Base-by-base conservation (phyloP, 2,113 vertebrate genomes). In the Chauna torquata region DNA sequence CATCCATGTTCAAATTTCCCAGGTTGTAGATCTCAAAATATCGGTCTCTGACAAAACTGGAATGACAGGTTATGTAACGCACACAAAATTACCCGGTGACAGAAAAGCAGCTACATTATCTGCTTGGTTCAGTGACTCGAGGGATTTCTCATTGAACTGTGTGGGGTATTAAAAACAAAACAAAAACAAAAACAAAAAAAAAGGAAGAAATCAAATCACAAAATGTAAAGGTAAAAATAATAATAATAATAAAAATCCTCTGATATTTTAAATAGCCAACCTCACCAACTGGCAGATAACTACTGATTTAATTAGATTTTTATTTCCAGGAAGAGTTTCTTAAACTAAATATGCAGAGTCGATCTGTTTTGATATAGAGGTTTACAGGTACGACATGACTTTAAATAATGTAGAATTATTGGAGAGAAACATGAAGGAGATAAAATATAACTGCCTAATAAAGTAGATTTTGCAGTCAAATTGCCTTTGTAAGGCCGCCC, bases 61-160 rank as follows among this genome's bases (percentile, higher is more conserved):
- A 91, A 30, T 78, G 95, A 86, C 94, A 88, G 93, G 95, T 97
- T 97, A 97, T 75, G 81, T 90, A 97, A 96, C 85, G 36, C 80
- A 61, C 77, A 62, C 16, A 72, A 15, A 92, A 82, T 42, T 82
- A 75, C 50, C 57, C 38, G 4, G 40, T 70, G 94, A 94, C 82
- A 77, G 91, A 86, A 90, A 62, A 86, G 81, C 81, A 66, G 91
- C 74, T 66, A 92, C 78, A 50, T 90, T 82, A 88, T 92, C 94
- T 71, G 91, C 71, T 80, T 55, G 34, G 66, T 9, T 38, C 22
- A 7, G 75, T 61, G 82, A 86, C 79, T 44, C 7, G 2, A 77
- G 59, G 66, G 86, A 58, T 89, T 91, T 72, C 83, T 89, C 70
- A 12, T 36, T 82, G 42, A 91, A 57, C 45, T 69, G 36, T 32